Base-by-base conservation (phyloP, 2,797 vertebrate genomes). In the Etheostoma nigrum region DNA sequence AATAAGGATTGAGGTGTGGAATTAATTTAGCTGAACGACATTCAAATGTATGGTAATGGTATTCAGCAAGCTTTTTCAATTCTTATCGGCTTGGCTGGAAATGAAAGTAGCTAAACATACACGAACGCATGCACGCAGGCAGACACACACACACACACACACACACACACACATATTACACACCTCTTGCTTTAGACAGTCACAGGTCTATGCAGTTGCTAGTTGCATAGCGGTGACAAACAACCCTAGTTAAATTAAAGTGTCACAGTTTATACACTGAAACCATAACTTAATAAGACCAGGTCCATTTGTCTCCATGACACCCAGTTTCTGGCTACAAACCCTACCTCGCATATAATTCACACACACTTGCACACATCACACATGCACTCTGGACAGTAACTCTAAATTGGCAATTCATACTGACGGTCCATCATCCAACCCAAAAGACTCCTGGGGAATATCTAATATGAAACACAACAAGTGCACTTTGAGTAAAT, bases 31-130 rank as follows among this genome's bases (percentile, higher is more conserved):
- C 69, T 21, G 63, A 88, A 81, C 63, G 8, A 73, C 77, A 91
- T 91, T 88, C 58, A 89, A 89, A 92, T 92, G 70, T 83, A 92
- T 90, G 86, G 83, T 88, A 84, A 93, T 91, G 55, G 53, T 63
- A 86, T 91, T 92, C 87, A 82, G 74, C 54, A 58, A 85, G 78
- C 64, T 76, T 77, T 71, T 78, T 75, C 58, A 79, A 72, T 76
- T 79, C 49, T 63, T 67, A 81, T 86, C 78, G 2, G 59, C 70
- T 67, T 6, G 45, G 58, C 55, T 83, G 59, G 21, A 76, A 82
- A 70, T 14, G 9, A 65, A 88, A 81, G 80, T 42, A 52, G 30
- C 60, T 45, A 48, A 52, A 70, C 60, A 61, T 0, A 12, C 45
- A 67, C 64, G 48, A 48, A 45, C 19, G 54, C 47, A 55, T 18